These are phyloP conservation scores for Sialis fuliginosa DNA, from an alignment of 2,888 invertebrate species.

Conservation along the genomic window DNA sequence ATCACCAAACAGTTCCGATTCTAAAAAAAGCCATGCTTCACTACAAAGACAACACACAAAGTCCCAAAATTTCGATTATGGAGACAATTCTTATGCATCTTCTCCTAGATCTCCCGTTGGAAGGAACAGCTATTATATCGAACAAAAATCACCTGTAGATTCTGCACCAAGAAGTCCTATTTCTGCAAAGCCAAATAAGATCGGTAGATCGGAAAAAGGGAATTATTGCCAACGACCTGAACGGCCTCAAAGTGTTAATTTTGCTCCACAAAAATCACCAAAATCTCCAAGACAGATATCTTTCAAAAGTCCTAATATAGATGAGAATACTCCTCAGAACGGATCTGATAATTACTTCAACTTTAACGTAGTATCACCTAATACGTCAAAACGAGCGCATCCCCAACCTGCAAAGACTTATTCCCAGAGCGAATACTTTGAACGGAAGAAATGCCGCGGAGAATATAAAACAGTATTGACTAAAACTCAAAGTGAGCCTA, in stretches of 20 bases:
- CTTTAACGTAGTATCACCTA: slow-evolving; percentile 20
- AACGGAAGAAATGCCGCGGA: neutral
- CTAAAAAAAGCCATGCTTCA: neutral
- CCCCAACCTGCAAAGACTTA: slow-evolving; percentile 1
- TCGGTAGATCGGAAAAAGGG: slow-evolving; percentile 1
- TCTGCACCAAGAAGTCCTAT: slow-evolving; percentile 5
- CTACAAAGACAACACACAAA: too few relatives aligned
- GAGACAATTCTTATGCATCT: too few relatives aligned
- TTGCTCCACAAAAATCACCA: slow-evolving; percentile 9
- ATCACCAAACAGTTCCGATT: neutral
- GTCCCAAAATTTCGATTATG: too few relatives aligned
- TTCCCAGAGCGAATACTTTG: slow-evolving; percentile 3
- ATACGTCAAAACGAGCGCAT: neutral
- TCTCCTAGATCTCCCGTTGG: neutral
- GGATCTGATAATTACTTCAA: slow-evolving; percentile 17
- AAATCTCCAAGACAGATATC: slow-evolving; percentile 10
- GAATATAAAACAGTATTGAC: slow-evolving; percentile 2
- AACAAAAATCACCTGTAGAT: neutral
- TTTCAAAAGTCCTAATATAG: neutral
- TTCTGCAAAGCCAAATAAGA: slow-evolving; percentile 1
- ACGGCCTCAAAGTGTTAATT: neutral
- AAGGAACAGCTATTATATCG: neutral
- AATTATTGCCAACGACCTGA: neutral
- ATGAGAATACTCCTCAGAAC: neutral
- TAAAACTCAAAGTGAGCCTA: slow-evolving; percentile 5